Evolutionary conservation across 2,797 vertebrate genomes (phyloP).

Genomic region (Danionella dracula): DNA sequence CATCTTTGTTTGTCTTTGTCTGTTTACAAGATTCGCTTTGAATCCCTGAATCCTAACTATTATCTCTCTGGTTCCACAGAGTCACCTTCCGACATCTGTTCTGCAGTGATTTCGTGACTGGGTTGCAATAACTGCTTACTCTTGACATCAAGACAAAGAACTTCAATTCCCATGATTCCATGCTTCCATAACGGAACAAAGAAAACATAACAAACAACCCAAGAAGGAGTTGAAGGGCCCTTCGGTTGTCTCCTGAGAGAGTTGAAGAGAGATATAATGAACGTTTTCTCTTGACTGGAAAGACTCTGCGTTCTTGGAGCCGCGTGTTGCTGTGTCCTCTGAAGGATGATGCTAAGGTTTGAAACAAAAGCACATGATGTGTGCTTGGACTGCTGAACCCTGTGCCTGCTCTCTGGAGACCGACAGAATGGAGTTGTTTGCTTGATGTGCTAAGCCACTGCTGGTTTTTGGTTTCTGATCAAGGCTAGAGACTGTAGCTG

Average conservation of each 20-base stretch:
- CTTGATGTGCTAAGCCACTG: conserved; percentile 1
- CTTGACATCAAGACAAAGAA: conserved; percentile 15
- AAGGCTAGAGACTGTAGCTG: conserved; percentile 11
- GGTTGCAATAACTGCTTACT: conserved; percentile 4
- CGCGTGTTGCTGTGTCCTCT: conserved; percentile 45
- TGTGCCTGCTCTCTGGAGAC: conserved; percentile 13
- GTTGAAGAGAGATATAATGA: conserved; percentile 13
- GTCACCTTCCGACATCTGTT: conserved; percentile 26
- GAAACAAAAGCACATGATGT: conserved; percentile 37
- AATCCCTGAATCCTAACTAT: conserved; percentile 6
- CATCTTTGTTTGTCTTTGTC: conserved; percentile 2
- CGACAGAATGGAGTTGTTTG: conserved; percentile 5
- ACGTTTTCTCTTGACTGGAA: conserved; percentile 52
- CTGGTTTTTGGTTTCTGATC: conserved; percentile 8
- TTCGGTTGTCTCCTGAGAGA: conserved; percentile 4
- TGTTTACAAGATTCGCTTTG: background rate
- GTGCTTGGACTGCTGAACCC: conserved; percentile 14
- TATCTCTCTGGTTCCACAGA: conserved; percentile 20
- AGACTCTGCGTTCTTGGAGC: conserved; percentile 26
- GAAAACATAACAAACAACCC: conserved; percentile 20
- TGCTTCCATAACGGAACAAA: background rate
- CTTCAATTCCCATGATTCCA: conserved; percentile 26
- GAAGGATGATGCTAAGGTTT: conserved; percentile 54
- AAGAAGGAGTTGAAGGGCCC: background rate
- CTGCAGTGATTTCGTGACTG: conserved; percentile 2